phyloP scores from a whole-genome alignment of 2,797 vertebrate genomes.

The Pantherophis vulpinus region DNA sequence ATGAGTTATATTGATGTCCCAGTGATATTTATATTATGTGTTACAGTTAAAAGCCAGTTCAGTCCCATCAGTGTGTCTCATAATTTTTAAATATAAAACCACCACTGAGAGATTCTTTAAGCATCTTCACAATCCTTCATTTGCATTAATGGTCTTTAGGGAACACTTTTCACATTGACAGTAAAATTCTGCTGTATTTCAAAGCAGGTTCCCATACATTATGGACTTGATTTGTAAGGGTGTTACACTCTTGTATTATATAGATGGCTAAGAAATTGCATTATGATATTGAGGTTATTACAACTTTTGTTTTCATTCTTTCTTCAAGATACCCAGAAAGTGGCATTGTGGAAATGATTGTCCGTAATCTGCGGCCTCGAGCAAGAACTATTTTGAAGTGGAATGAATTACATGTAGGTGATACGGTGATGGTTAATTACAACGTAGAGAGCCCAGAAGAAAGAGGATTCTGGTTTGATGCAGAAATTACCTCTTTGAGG shows the following conservation, averaged over 20 bases:
- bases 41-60: neutral
- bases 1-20: neutral
- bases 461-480: slow-evolving; percentile 98
- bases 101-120: neutral
- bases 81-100: neutral
- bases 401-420: slow-evolving; percentile 88
- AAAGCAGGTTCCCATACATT: neutral
- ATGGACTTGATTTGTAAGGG: neutral
- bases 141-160: neutral
- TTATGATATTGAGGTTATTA: neutral
- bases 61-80: neutral
- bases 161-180: neutral
- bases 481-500: slow-evolving; percentile 86
- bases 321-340: slow-evolving; percentile 88
- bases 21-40: neutral
- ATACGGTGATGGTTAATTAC: slow-evolving; percentile 95
- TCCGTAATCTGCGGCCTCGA: slow-evolving; percentile 83
- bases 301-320: slow-evolving; percentile 46
- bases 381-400: slow-evolving; percentile 89
- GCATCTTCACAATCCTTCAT: neutral
- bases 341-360: slow-evolving; percentile 83
- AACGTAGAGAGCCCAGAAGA: slow-evolving; percentile 94
- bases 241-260: neutral
- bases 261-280: neutral
- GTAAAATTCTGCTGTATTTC: neutral